Conservation (phyloP, 2,113 vertebrate species). For the Garra rufa region DNA sequence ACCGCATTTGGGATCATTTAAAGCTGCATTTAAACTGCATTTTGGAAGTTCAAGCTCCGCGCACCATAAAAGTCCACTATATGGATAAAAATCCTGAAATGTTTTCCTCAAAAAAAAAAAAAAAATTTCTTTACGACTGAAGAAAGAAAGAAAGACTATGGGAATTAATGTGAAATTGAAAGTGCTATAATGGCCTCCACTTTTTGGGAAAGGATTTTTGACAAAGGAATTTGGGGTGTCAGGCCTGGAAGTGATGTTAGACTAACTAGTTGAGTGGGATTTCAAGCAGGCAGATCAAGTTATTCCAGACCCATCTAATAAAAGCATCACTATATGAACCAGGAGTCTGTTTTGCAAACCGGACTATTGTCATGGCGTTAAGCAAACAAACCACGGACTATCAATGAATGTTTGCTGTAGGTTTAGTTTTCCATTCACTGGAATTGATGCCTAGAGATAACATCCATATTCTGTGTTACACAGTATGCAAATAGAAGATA, state of each 20-base stretch:
- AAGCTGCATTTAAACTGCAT: no score
- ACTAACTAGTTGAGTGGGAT: background rate
- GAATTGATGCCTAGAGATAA: background rate
- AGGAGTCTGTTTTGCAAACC: background rate
- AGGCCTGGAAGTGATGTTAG: background rate
- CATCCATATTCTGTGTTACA: background rate
- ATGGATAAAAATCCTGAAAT: no score
- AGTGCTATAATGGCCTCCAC: background rate
- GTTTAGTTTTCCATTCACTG: background rate
- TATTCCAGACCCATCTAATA: background rate
- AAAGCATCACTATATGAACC: background rate
- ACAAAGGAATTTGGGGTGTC: background rate
- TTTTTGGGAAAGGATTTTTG: background rate
- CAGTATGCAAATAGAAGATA: background rate
- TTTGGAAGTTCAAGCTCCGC: no score
- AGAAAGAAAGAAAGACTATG: no score
- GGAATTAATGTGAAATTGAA: background rate
- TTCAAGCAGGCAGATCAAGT: background rate
- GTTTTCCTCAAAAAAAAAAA: no score
- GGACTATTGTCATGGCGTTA: background rate
- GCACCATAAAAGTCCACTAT: no score
- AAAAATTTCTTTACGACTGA: no score
- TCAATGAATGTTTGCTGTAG: background rate
- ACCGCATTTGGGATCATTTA: no score
- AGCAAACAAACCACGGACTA: constrained; percentile 11